Evolutionary conservation across 2,797 vertebrate genomes (phyloP).

Genomic region (Netta rufina): DNA sequence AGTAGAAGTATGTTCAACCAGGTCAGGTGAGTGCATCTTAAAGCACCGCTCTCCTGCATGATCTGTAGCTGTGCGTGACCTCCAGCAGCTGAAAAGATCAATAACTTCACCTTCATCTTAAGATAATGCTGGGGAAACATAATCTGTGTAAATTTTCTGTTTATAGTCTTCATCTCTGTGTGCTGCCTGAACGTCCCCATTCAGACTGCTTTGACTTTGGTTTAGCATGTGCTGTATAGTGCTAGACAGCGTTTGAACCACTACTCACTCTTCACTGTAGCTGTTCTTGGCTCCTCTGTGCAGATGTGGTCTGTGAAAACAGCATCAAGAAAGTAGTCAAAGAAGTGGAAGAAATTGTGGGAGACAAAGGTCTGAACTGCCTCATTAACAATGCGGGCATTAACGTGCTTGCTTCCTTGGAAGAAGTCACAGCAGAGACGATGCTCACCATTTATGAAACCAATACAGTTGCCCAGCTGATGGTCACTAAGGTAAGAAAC

Average conservation of each 20-base stretch:
- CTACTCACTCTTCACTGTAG: background rate
- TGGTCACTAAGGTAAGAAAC: slow-evolving; percentile 82
- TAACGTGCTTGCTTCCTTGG: slow-evolving; percentile 78
- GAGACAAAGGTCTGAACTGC: slow-evolving; percentile 81
- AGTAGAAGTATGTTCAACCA: background rate
- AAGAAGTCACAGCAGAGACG: slow-evolving; percentile 79
- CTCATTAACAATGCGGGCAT: slow-evolving; percentile 87
- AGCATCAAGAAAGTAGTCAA: slow-evolving; percentile 80
- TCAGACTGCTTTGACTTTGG: background rate
- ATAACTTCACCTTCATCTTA: background rate
- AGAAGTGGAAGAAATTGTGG: slow-evolving; percentile 77
- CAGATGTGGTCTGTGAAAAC: slow-evolving; percentile 81
- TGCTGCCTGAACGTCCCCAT: background rate
- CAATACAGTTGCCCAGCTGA: slow-evolving; percentile 81
- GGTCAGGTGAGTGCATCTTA: background rate
- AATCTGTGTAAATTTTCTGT: background rate
- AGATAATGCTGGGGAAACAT: background rate
- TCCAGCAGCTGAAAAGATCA: background rate
- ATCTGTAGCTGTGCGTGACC: background rate
- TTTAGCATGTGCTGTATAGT: rapidly evolving
- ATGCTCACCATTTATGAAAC: slow-evolving; percentile 84
- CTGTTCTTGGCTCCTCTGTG: background rate
- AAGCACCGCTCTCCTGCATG: background rate
- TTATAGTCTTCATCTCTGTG: background rate
- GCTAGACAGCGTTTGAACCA: background rate